A percentile compares a stretch with the other conserved stretches of the same genome.
Conservation (phyloP, 1,140 invertebrate genomes). For the Philotrypesis tridentata region DNA sequence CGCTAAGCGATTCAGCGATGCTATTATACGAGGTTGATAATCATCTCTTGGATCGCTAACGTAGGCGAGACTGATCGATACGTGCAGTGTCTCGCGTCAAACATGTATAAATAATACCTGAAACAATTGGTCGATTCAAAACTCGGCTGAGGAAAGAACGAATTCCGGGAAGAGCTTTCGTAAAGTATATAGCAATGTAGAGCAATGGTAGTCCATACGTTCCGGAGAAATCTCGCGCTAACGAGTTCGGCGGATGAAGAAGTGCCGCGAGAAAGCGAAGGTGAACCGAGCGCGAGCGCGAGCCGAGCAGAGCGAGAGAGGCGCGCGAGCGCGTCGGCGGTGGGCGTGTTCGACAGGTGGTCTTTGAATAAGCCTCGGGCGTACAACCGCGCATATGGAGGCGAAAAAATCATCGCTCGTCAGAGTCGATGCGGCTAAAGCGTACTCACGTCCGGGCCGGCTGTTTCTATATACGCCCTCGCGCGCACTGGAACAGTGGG, state of each 20-base stretch:
- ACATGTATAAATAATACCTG: no score
- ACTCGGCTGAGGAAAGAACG: no score
- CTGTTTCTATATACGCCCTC: slow-evolving; percentile 22
- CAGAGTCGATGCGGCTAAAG: no score
- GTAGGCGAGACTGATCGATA: no score
- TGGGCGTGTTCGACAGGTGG: slow-evolving; percentile 61
- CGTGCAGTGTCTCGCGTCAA: no score
- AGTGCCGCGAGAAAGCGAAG: not conserved
- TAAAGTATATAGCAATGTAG: no score
- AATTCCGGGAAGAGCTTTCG: no score
- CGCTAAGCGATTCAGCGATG: no score
- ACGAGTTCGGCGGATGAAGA: slow-evolving; percentile 58
- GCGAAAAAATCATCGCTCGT: not conserved
- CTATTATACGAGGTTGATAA: no score
- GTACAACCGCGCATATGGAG: not conserved
- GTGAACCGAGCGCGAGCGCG: slow-evolving; percentile 6
- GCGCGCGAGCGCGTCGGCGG: slow-evolving; percentile 31
- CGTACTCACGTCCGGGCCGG: not conserved
- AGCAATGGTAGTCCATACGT: no score
- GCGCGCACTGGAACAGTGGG: slow-evolving; percentile 19
- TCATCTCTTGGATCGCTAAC: no score
- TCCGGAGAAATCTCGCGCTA: slow-evolving; percentile 62
- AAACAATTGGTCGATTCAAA: no score
- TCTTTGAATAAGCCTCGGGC: not conserved
- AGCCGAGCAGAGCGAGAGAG: slow-evolving; percentile 16